phyloP scores from a whole-genome alignment of 2,113 vertebrate genomes.

The Osmerus eperlanus region DNA sequence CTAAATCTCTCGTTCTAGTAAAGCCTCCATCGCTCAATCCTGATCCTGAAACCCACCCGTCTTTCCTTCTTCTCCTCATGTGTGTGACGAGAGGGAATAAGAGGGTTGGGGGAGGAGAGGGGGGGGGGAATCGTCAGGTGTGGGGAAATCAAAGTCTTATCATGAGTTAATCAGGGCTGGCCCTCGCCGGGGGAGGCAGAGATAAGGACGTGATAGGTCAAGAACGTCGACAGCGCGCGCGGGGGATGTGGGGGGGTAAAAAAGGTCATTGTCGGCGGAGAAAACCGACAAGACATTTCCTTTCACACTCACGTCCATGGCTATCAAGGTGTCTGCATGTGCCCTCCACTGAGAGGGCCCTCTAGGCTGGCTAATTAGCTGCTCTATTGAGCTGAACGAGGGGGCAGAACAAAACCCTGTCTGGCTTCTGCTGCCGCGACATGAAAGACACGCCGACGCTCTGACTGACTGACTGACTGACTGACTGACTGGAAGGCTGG shows the following conservation, averaged over 20 bases:
- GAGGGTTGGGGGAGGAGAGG: neutral
- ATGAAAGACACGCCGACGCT: slow-evolving; percentile 31
- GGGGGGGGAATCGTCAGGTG: slow-evolving; percentile 7
- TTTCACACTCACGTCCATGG: slow-evolving; percentile 49
- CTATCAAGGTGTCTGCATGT: slow-evolving; percentile 32
- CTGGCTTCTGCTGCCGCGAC: slow-evolving; percentile 4
- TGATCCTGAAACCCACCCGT: no score
- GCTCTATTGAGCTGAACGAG: slow-evolving; percentile 46
- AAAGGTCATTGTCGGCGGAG: slow-evolving; percentile 36
- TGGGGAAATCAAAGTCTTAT: slow-evolving; percentile 28
- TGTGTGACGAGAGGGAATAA: neutral
- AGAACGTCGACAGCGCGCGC: no score
- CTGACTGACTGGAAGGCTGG: neutral
- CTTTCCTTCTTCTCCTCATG: neutral
- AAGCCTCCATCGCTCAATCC: no score
- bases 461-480: neutral
- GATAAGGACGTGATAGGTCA: slow-evolving; percentile 19
- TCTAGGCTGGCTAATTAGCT: slow-evolving; percentile 45
- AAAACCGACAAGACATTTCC: slow-evolving; percentile 41
- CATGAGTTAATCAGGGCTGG: slow-evolving; percentile 19
- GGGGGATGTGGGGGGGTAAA: neutral
- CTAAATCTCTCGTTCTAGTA: no score
- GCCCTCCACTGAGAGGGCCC: slow-evolving; percentile 41
- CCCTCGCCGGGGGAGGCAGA: neutral
- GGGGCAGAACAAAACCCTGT: slow-evolving; percentile 30